Conservation (phyloP, 2,888 invertebrate species). For the Spodoptera littoralis region DNA sequence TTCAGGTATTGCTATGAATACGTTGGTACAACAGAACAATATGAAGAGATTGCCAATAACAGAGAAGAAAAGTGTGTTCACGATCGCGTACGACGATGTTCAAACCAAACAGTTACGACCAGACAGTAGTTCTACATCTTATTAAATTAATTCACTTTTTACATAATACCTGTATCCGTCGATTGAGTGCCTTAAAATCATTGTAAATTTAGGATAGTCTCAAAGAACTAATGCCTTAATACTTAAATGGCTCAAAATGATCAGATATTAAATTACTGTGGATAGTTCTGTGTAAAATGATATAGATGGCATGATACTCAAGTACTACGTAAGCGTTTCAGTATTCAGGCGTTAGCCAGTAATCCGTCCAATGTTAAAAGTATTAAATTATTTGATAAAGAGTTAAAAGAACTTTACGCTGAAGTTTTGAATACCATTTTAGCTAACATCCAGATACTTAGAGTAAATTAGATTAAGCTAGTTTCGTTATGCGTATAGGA, state of each 20-base stretch:
- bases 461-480: slow-evolving; percentile 48
- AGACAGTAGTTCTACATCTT: slow-evolving; percentile 93
- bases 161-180: slow-evolving; percentile 44
- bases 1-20: slow-evolving; percentile 93
- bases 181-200: slow-evolving; percentile 74
- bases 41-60: slow-evolving; percentile 91
- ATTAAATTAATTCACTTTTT: slow-evolving; percentile 70
- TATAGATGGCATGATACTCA: too few relatives aligned
- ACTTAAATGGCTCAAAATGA: too few relatives aligned
- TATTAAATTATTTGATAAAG: slow-evolving; percentile 50
- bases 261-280: too few relatives aligned
- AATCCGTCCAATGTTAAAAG: slow-evolving; percentile 65
- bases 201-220: slow-evolving; percentile 59
- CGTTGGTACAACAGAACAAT: slow-evolving; percentile 86
- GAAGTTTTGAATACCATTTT: slow-evolving; percentile 42
- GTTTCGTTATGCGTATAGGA: slow-evolving; percentile 43
- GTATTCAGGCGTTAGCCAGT: slow-evolving; percentile 25
- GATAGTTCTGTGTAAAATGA: too few relatives aligned
- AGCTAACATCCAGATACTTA: slow-evolving; percentile 47
- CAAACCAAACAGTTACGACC: slow-evolving; percentile 94
- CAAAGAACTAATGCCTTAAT: slow-evolving; percentile 40
- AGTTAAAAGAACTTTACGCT: slow-evolving; percentile 51
- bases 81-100: slow-evolving; percentile 97
- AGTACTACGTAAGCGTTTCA: too few relatives aligned
- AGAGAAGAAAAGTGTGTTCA: slow-evolving; percentile 97